Percentiles rank a stretch among this genome's conserved stretches.
Evolutionary conservation across 2,113 vertebrate species (phyloP).

Genomic region (Cyprinus carpio): DNA sequence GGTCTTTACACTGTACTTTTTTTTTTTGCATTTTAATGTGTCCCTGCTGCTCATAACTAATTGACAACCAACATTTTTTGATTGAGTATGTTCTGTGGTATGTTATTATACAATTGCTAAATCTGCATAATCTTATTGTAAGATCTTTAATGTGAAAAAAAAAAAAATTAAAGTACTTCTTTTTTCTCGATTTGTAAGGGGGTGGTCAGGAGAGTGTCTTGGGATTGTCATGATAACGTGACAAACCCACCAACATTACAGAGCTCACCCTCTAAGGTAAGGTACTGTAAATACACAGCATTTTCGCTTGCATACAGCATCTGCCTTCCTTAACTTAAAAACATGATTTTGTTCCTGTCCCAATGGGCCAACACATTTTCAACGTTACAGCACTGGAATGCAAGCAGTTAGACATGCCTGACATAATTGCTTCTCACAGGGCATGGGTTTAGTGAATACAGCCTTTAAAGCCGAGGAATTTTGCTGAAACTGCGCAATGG

Average conservation of each 20-base stretch:
- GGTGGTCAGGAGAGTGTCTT: constrained; percentile 97
- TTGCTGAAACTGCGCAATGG: constrained; percentile 88
- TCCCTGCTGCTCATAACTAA: too few species aligned
- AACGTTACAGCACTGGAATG: neutral
- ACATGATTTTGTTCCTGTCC: neutral
- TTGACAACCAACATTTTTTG: too few species aligned
- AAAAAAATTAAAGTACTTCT: neutral
- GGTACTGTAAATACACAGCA: constrained; percentile 74
- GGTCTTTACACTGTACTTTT: too few species aligned
- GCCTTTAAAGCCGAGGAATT: constrained; percentile 89
- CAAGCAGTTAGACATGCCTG: constrained; percentile 22
- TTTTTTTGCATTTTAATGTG: too few species aligned
- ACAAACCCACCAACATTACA: constrained; percentile 85
- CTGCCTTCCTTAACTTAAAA: neutral
- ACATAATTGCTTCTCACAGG: constrained; percentile 71
- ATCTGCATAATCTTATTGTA: neutral
- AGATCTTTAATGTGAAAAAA: neutral
- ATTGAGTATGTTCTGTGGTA: too few species aligned
- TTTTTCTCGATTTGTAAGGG: too few species aligned
- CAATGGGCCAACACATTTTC: neutral
- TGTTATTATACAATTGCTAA: neutral
- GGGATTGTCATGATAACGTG: constrained; percentile 94
- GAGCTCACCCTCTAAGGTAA: constrained; percentile 88
- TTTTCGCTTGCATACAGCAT: neutral
- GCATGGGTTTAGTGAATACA: constrained; percentile 92